These are phyloP conservation scores for Sycobia sp. DNA, from an alignment of 1,140 invertebrate species.

Conservation along the genomic window DNA sequence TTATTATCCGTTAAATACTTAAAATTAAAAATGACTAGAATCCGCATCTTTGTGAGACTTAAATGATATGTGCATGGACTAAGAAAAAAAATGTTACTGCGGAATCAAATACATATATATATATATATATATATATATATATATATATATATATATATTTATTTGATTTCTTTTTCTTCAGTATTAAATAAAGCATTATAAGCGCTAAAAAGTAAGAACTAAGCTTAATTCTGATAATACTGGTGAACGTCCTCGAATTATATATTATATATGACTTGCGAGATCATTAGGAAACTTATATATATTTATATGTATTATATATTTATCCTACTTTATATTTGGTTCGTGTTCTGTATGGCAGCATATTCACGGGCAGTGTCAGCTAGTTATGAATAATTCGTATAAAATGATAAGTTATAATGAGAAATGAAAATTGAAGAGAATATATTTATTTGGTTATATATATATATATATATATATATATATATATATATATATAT, in stretches of 20 bases:
- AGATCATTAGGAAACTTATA: constrained; percentile 27
- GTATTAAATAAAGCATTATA: too few relatives aligned
- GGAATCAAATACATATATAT: too few relatives aligned
- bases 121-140: too few relatives aligned
- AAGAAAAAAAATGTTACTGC: neutral
- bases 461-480: neutral
- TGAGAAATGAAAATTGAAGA: constrained; percentile 7
- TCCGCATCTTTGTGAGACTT: too few relatives aligned
- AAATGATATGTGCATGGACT: neutral
- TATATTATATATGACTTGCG: too few relatives aligned
- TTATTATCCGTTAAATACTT: constrained; percentile 16
- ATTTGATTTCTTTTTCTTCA: too few relatives aligned
- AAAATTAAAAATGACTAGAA: constrained; percentile 28
- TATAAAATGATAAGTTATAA: constrained; percentile 24
- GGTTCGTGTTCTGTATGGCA: constrained; percentile 35
- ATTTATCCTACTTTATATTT: constrained; percentile 32
- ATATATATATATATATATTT: too few relatives aligned
- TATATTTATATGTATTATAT: too few relatives aligned
- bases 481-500: neutral
- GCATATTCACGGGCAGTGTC: constrained; percentile 37
- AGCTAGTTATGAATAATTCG: constrained; percentile 25
- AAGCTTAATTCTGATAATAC: constrained; percentile 33
- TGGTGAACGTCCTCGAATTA: constrained; percentile 11
- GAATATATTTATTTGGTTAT: too few relatives aligned
- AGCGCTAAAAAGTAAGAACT: too few relatives aligned